These are phyloP conservation scores for Pterostichus madidus DNA, from an alignment of 2,888 invertebrate genomes.

Conservation along the genomic window DNA sequence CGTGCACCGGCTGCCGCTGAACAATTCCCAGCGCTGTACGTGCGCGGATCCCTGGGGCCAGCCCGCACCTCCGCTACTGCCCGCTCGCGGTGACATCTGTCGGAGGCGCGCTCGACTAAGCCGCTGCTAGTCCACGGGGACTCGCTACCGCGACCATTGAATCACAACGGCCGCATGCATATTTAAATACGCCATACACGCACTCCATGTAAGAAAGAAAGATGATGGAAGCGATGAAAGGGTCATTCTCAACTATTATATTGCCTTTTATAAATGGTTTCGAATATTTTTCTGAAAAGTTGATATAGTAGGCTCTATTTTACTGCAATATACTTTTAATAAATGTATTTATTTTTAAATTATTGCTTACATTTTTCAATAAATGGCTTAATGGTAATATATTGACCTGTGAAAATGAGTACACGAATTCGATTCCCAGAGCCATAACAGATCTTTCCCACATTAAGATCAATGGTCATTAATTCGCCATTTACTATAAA, in stretches of 20 bases:
- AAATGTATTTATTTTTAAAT: too few relatives aligned
- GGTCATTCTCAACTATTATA: background rate
- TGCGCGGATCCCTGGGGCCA: conserved; percentile 34
- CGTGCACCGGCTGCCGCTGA: conserved; percentile 44
- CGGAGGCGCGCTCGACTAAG: conserved; percentile 40
- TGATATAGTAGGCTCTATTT: background rate
- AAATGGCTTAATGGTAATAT: too few relatives aligned
- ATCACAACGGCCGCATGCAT: conserved; percentile 56
- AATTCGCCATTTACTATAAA: too few relatives aligned
- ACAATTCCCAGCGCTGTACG: conserved; percentile 52
- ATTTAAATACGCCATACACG: conserved; percentile 49
- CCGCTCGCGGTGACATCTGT: conserved; percentile 57
- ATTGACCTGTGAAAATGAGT: too few relatives aligned
- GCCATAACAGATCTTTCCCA: too few relatives aligned
- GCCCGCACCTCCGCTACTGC: conserved; percentile 17
- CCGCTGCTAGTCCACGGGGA: conserved; percentile 12
- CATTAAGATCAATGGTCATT: too few relatives aligned
- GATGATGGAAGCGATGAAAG: background rate
- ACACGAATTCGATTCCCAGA: too few relatives aligned
- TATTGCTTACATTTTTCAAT: too few relatives aligned
- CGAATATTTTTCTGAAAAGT: too few relatives aligned
- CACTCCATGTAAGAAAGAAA: conserved; percentile 1
- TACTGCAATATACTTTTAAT: too few relatives aligned
- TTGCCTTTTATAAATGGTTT: background rate
- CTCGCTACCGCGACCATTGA: conserved; percentile 47